Percentiles rank a stretch among this genome's conserved stretches.
phyloP scores from a whole-genome alignment of 2,888 invertebrate genomes.

The Athalia rosae region DNA sequence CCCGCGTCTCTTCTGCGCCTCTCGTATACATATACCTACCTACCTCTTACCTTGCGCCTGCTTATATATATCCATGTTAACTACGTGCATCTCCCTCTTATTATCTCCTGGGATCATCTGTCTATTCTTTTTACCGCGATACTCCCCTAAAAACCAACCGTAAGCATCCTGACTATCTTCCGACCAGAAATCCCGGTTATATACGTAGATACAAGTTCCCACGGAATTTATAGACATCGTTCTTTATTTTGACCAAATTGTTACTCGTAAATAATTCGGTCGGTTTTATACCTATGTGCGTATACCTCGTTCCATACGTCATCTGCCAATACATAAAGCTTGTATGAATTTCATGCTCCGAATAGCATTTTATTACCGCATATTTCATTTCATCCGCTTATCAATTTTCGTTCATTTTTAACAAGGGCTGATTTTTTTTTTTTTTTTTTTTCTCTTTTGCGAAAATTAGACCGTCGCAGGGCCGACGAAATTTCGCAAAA shows the following conservation, averaged over 20 bases:
- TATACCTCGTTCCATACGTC: not conserved
- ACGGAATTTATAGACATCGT: constrained; percentile 6
- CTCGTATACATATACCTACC: too few species aligned
- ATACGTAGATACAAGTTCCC: not conserved
- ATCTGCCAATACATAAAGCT: not conserved
- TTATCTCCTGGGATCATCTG: constrained; percentile 41
- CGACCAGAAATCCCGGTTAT: constrained; percentile 26
- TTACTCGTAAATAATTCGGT: constrained; percentile 15
- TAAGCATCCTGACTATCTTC: not conserved
- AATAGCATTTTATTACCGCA: not conserved
- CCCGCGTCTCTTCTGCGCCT: too few species aligned
- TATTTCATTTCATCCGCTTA: too few species aligned
- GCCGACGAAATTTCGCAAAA: not conserved
- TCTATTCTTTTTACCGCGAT: constrained; percentile 28
- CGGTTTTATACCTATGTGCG: not conserved
- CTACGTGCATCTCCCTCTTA: not conserved
- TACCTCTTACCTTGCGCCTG: not conserved
- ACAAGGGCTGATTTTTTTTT: not conserved
- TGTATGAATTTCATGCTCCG: not conserved
- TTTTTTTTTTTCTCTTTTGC: not conserved
- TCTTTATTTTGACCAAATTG: constrained; percentile 25
- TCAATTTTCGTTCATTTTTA: too few species aligned
- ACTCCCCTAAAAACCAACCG: constrained; percentile 32
- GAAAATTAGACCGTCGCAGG: not conserved
- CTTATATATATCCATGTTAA: not conserved